Evolutionary conservation across 2,888 invertebrate genomes (phyloP), one percentile per base, ranked within the genome.

Genomic region (Cephus rjabovi): DNA sequence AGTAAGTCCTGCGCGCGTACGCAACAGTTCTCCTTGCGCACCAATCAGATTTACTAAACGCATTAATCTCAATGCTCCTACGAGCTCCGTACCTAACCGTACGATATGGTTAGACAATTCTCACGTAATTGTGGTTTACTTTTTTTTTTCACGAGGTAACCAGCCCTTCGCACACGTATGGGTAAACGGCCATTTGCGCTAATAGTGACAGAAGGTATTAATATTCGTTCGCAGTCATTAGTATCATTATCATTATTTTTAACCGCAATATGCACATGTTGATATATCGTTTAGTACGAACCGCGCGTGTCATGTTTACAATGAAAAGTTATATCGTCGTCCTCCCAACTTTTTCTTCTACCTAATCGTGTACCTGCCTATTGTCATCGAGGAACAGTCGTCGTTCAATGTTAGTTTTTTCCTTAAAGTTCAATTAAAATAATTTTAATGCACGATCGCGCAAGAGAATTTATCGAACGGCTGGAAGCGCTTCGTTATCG

Each of bases 1-100:
- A 87, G 79, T 78, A 73, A 80, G 82, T 81, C 82, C 82, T 77
- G 82, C 34, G 69, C 81, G 75, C 79, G 79, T 84, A 86, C 86
- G 86, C 86, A 84, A 85, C 84, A 81, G 80, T 79, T 81, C 81
- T 83, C 76, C 75, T 75, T 79, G 75, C 69, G 79, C 31, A 40
- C 31, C 34, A 30, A 70, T 76, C 71, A 71, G 34, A 69, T 73
- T 74, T 30, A 33, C 30, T 3, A 56, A 68, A 34, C 34, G 33
- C 37, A 15, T 56, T 34, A 31, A 30, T 74, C 15, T 56, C 56
- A 23, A 23, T 56, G 56, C 56, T 56, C 56, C 56, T 56, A 56
- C 56, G 23, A 56, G 56, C 56, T 56, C 56, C 23, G 23, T 56
- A 56, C 56, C 23, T 9, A 56, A 56, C 56, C 56, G 56, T 23